These are phyloP conservation scores for Pyralis farinalis DNA, from an alignment of 2,888 invertebrate genomes.

Conservation along the genomic window DNA sequence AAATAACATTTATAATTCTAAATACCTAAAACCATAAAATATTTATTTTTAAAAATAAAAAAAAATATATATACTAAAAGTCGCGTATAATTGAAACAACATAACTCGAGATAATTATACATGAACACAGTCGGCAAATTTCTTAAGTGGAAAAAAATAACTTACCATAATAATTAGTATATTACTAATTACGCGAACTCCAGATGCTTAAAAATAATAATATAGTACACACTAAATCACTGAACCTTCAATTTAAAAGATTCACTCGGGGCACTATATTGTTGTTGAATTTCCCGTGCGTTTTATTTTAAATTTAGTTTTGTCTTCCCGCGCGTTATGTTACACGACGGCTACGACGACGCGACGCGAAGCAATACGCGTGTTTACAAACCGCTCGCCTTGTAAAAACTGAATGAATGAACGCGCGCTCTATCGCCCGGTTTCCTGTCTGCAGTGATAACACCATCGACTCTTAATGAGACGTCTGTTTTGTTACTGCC, in stretches of 20 bases:
- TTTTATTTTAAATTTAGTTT: no score
- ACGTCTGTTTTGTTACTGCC: conserved; percentile 27
- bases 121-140: conserved; percentile 2
- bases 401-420: conserved; percentile 66
- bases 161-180: conserved; percentile 17
- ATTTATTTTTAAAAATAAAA: no score
- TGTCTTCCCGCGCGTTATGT: neutral
- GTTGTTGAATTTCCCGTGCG: no score
- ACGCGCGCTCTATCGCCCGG: conserved; percentile 40
- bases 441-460: conserved; percentile 63
- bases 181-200: conserved; percentile 12
- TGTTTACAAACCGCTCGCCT: conserved; percentile 49
- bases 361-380: conserved; percentile 29
- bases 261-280: no score
- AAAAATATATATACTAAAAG: no score
- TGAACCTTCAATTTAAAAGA: no score
- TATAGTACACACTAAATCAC: no score
- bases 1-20: neutral
- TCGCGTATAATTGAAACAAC: neutral
- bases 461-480: conserved; percentile 38
- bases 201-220: no score
- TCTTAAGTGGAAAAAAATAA: conserved; percentile 14
- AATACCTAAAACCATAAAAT: neutral
- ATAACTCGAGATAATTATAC: conserved; percentile 6
- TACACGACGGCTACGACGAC: conserved; percentile 4